phyloP scores from a whole-genome alignment of 1,140 invertebrate genomes.

The Drosophila lini region DNA sequence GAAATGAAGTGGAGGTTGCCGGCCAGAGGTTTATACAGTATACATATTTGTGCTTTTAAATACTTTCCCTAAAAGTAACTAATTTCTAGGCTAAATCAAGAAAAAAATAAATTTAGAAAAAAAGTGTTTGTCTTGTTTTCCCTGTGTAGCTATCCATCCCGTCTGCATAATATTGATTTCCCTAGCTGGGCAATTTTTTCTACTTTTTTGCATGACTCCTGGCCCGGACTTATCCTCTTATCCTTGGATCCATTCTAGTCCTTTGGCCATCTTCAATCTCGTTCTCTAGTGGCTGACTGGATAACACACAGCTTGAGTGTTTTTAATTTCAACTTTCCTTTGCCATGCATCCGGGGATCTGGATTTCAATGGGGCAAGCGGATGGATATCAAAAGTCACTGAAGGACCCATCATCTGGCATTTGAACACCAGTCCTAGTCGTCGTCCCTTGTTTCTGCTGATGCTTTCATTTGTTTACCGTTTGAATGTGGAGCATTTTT shows the following conservation, averaged over 20 bases:
- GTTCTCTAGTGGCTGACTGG: slow-evolving; percentile 53
- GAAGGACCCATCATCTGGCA: slow-evolving; percentile 38
- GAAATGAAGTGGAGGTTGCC: no score
- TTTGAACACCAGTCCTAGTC: slow-evolving; percentile 27
- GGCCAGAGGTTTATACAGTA: no score
- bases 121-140: background rate
- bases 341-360: slow-evolving; percentile 27
- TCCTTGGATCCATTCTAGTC: slow-evolving; percentile 24
- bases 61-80: no score
- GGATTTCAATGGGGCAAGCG: slow-evolving; percentile 59
- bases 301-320: slow-evolving; percentile 75
- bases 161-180: slow-evolving; percentile 74
- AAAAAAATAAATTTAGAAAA: no score
- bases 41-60: no score
- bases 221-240: slow-evolving; percentile 38
- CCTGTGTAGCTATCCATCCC: slow-evolving; percentile 5
- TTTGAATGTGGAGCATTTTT: slow-evolving; percentile 33
- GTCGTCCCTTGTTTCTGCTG: slow-evolving; percentile 13
- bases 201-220: slow-evolving; percentile 17
- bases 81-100: no score
- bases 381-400: slow-evolving; percentile 65
- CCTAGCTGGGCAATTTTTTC: slow-evolving; percentile 24
- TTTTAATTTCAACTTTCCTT: slow-evolving; percentile 77
- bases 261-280: slow-evolving; percentile 39
- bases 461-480: slow-evolving; percentile 41